A percentile compares a stretch with the other conserved stretches of the same genome.
phyloP scores from a whole-genome alignment of 1,140 invertebrate genomes.

The Lerema accius region DNA sequence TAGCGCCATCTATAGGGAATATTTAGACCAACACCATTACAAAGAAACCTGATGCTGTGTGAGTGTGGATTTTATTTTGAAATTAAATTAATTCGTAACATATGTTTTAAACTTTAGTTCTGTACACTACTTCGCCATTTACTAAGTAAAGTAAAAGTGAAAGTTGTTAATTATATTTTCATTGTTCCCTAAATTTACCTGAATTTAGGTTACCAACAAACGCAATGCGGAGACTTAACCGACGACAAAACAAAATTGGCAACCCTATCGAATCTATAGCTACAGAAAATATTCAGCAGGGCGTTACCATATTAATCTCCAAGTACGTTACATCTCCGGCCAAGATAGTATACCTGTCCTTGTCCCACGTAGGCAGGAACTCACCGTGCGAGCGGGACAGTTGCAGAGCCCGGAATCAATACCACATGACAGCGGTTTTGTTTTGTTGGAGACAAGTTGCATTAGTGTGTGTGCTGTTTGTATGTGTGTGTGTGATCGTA shows the following conservation, averaged over 20 bases:
- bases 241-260: neutral
- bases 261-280: slow-evolving; percentile 28
- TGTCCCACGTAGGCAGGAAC: slow-evolving; percentile 39
- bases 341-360: slow-evolving; percentile 58
- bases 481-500: slow-evolving; percentile 27
- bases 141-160: no score
- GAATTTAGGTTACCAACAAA: no score
- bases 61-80: no score
- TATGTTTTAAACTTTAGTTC: no score
- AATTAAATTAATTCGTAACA: no score
- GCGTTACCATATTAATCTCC: slow-evolving; percentile 69
- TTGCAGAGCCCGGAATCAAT: slow-evolving; percentile 67
- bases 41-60: no score
- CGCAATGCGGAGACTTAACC: no score
- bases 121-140: no score
- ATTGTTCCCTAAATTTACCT: no score
- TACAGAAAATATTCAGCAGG: slow-evolving; percentile 42
- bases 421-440: slow-evolving; percentile 71
- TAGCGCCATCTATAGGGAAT: no score
- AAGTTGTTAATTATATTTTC: no score
- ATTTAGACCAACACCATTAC: no score
- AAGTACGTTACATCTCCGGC: slow-evolving; percentile 59
- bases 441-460: slow-evolving; percentile 65
- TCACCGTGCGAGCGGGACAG: slow-evolving; percentile 50
- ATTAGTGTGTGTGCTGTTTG: slow-evolving; percentile 50